Base-by-base conservation (phyloP, 2,113 vertebrate species). In the Columbina picui region DNA sequence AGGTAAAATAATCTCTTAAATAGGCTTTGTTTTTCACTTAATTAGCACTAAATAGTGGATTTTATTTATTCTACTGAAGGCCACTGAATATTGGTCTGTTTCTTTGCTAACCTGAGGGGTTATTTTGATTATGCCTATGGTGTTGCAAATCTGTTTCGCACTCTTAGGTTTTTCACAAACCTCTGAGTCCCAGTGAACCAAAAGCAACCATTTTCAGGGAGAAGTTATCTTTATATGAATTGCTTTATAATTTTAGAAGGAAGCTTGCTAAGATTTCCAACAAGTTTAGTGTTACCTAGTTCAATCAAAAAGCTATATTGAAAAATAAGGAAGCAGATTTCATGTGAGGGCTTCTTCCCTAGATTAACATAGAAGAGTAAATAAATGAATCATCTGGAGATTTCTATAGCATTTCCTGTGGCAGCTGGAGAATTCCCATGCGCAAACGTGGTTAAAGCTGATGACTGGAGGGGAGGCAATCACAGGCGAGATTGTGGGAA, bases 31-130 rank as follows among this genome's bases (percentile, higher is more conserved):
- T 71, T 79, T 70, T 79, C 50, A 32, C 52, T 73, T 91, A 92
- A 89, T 74, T 87, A 63, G 6, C 32, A 25, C 38, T 79, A 84
- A 60, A 57, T 3, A 14, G 47, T 83, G 75, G n/a, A 32, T 87
- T 97, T 96, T 94, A 36, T 82, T 86, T 53, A 45, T 86, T 68
- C 41, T 43, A 2, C n/a, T 36, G 53, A 95, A 95, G 71, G n/a
- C 61, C 25, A 14, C 50, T 75, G 60, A 63, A 41, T 59, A 92
- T 96, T 57, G 75, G 19, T 80, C 87, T 67, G 70, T 27, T 94
- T 95, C 21, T 85, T 94, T 84, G 59, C 74, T 63, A 60, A 84
- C 34, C 59, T 32, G 71, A 87, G 14, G 38, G 49, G 6, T 34
- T 81, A 38, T 61, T 4, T 55, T 65, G 89, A 65, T 52, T 29